A percentile compares a stretch with the other conserved stretches of the same genome.
phyloP scores from a whole-genome alignment of 2,888 invertebrate species.

The Scelioninae gen. 2 region DNA sequence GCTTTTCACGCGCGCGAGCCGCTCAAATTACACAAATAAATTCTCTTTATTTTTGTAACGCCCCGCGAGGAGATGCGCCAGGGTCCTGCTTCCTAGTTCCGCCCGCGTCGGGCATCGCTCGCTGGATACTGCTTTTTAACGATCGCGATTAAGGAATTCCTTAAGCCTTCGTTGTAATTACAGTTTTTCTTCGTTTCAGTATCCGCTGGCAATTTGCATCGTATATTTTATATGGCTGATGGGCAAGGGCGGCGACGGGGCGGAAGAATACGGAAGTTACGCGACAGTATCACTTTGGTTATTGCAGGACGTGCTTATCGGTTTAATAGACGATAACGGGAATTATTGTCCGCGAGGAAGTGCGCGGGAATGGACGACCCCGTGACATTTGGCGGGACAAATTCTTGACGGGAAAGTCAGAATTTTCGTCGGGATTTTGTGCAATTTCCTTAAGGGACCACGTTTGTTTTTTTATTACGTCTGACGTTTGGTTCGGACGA shows the following conservation, averaged over 20 bases:
- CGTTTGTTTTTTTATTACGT: no score
- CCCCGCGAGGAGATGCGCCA: slow-evolving; percentile 39
- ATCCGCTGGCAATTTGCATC: slow-evolving; percentile 50
- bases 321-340: slow-evolving; percentile 31
- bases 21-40: slow-evolving; percentile 75
- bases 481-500: no score
- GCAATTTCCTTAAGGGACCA: no score
- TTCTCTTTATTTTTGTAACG: slow-evolving; percentile 73
- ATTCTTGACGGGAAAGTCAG: no score
- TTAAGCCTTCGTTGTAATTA: slow-evolving; percentile 69
- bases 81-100: slow-evolving; percentile 35
- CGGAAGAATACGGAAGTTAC: slow-evolving; percentile 39
- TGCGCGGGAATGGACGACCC: background rate
- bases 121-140: slow-evolving; percentile 59
- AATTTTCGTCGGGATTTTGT: no score
- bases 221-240: slow-evolving; percentile 50
- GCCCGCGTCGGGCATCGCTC: slow-evolving; percentile 51
- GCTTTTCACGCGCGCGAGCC: slow-evolving; percentile 67
- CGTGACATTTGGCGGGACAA: background rate
- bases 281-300: slow-evolving; percentile 30
- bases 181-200: slow-evolving; percentile 51
- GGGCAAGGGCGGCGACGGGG: slow-evolving; percentile 16
- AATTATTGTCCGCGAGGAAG: slow-evolving; percentile 21
- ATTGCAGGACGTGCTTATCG: slow-evolving; percentile 47
- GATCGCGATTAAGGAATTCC: slow-evolving; percentile 61